phyloP scores from a whole-genome alignment of 1,140 invertebrate genomes.

The Calosoma granatense region DNA sequence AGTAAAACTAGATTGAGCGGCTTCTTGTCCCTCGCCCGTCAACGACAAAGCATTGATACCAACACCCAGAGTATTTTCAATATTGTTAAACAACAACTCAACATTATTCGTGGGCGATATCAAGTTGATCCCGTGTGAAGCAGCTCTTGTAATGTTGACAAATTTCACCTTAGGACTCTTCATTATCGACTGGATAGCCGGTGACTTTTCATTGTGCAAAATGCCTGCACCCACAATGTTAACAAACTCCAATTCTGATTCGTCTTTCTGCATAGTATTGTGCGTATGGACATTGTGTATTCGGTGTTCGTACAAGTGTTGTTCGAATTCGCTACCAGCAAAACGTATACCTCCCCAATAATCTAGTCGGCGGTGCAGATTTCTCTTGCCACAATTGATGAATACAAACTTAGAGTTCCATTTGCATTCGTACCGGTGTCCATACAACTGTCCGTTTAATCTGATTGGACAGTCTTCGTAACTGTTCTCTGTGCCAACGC shows the following conservation, averaged over 20 bases:
- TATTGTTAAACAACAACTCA: conserved; percentile 55
- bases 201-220: conserved; percentile 88
- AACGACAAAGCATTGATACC: conserved; percentile 82
- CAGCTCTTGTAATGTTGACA: conserved; percentile 74
- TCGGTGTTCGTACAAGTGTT: conserved; percentile 67
- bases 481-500: conserved; percentile 70
- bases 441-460: conserved; percentile 80
- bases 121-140: conserved; percentile 85
- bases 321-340: conserved; percentile 80
- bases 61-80: conserved; percentile 77
- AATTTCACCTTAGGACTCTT: conserved; percentile 73
- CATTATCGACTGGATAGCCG: conserved; percentile 81
- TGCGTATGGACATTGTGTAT: conserved; percentile 73
- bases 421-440: conserved; percentile 70
- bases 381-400: conserved; percentile 78
- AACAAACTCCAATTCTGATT: conserved; percentile 72
- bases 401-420: conserved; percentile 91
- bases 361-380: conserved; percentile 53
- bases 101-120: conserved; percentile 78
- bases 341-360: conserved; percentile 98
- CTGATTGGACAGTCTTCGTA: conserved; percentile 83
- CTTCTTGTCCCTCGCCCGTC: conserved; percentile 85
- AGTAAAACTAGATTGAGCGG: conserved; percentile 74
- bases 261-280: conserved; percentile 49
- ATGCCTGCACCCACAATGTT: conserved; percentile 92